These are phyloP conservation scores for Anguilla pacifica DNA, from an alignment of 2,797 vertebrate species.

Conservation along the genomic window DNA sequence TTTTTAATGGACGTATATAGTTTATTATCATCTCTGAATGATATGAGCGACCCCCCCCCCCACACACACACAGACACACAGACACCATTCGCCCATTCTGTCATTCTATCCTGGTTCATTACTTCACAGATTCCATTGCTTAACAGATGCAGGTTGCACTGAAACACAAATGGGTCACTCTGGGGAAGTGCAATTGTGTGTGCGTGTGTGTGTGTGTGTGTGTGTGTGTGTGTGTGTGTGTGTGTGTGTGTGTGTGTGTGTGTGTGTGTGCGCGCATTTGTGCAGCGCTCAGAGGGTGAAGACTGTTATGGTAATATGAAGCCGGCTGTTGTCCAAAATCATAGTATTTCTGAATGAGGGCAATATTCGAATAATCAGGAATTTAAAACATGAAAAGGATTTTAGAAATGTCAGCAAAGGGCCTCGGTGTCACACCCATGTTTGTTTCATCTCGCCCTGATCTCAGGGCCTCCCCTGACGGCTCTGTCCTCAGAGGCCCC, in stretches of 20 bases:
- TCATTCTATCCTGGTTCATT: slow-evolving; percentile 52
- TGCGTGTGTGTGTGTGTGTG: neutral
- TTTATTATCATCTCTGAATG: slow-evolving; percentile 24
- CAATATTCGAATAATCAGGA: neutral
- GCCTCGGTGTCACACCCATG: neutral
- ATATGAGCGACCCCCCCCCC: neutral
- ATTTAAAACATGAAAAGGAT: neutral
- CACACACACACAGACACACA: neutral
- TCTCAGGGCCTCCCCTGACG: neutral
- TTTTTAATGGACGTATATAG: neutral
- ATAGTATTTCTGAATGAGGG: neutral
- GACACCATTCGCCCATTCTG: neutral
- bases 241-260: slow-evolving; percentile 8
- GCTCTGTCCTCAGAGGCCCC: neutral
- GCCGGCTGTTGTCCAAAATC: neutral
- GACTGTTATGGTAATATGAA: neutral
- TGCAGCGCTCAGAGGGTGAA: neutral
- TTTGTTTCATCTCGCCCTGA: neutral
- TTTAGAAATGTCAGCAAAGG: neutral
- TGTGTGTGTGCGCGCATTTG: neutral
- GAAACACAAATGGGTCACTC: slow-evolving; percentile 65
- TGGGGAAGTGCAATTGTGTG: slow-evolving; percentile 13
- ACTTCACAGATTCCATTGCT: slow-evolving; percentile 66
- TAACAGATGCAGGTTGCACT: slow-evolving; percentile 66
- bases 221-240: neutral